Percentiles rank a stretch among this genome's conserved stretches.
Evolutionary conservation across 2,113 vertebrate species (phyloP).

Genomic region (Puntigrus tetrazona): DNA sequence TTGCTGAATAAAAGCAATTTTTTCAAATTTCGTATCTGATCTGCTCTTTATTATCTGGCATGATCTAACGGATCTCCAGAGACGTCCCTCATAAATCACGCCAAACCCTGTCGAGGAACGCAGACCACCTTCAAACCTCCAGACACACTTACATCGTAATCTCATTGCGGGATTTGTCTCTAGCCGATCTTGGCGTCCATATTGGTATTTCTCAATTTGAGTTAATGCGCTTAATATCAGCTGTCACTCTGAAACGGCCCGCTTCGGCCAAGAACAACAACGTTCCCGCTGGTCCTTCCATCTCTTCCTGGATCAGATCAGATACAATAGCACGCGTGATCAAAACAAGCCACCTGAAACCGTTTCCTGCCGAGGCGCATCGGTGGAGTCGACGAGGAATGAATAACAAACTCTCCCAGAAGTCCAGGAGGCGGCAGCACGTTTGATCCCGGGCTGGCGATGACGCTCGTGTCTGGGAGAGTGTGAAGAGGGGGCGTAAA

Average conservation of each 20-base stretch:
- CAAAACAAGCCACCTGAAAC: constrained; percentile 58
- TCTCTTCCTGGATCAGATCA: constrained; percentile 51
- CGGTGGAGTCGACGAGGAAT: constrained; percentile 70
- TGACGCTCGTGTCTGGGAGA: constrained; percentile 69
- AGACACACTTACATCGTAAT: not conserved
- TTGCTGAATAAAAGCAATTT: no score
- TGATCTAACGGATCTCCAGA: not conserved
- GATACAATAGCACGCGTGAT: constrained; percentile 53
- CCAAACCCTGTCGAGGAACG: not conserved
- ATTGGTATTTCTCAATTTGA: not conserved
- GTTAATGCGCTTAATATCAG: not conserved
- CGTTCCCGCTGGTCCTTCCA: not conserved
- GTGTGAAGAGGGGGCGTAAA: constrained; percentile 69
- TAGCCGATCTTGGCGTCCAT: not conserved
- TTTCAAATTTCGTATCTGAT: no score
- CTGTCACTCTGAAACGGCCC: not conserved
- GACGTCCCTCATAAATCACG: not conserved
- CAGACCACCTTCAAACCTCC: not conserved
- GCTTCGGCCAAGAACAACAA: constrained; percentile 30
- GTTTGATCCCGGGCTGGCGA: constrained; percentile 50
- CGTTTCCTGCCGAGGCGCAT: constrained; percentile 63
- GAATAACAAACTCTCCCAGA: constrained; percentile 73
- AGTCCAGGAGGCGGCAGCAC: constrained; percentile 43
- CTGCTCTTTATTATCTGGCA: no score
- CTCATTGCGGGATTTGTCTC: not conserved